phyloP scores from a whole-genome alignment of 2,113 vertebrate species.

The Panthera uncia region DNA sequence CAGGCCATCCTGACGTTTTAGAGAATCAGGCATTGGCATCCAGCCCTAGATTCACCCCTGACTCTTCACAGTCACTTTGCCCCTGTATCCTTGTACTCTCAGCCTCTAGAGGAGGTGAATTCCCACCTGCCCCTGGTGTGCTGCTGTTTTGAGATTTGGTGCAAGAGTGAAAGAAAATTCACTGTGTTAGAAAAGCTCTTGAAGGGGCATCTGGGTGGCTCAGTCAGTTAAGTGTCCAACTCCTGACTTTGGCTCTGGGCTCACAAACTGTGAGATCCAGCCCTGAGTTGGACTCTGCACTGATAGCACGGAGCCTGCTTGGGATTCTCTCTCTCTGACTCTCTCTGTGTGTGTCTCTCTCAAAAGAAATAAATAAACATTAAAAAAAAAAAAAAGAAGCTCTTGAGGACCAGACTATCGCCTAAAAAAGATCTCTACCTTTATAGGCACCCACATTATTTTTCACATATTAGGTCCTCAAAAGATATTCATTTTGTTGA shows the following conservation, averaged over 20 bases:
- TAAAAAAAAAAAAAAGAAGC: neutral
- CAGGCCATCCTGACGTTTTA: neutral
- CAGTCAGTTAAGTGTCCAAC: too few species aligned
- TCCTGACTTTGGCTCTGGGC: too few species aligned
- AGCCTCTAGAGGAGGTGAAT: neutral
- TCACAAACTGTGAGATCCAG: too few species aligned
- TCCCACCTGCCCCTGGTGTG: too few species aligned
- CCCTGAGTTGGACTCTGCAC: too few species aligned
- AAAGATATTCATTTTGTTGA: neutral
- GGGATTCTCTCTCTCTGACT: too few species aligned
- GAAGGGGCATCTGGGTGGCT: too few species aligned
- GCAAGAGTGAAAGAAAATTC: neutral
- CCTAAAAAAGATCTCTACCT: neutral
- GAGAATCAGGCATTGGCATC: neutral
- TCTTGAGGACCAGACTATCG: neutral
- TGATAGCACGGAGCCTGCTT: too few species aligned
- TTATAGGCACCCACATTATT: neutral
- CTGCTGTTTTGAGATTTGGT: neutral
- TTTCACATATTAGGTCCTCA: neutral
- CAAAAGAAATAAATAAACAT: too few species aligned
- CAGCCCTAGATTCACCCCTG: neutral
- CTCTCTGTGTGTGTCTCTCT: too few species aligned
- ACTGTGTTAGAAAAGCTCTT: neutral
- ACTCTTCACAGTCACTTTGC: neutral
- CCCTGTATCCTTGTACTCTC: neutral